Percentiles rank a stretch among this genome's conserved stretches.
Conservation (phyloP, 2,888 invertebrate genomes). For the Lycia hirtaria region DNA sequence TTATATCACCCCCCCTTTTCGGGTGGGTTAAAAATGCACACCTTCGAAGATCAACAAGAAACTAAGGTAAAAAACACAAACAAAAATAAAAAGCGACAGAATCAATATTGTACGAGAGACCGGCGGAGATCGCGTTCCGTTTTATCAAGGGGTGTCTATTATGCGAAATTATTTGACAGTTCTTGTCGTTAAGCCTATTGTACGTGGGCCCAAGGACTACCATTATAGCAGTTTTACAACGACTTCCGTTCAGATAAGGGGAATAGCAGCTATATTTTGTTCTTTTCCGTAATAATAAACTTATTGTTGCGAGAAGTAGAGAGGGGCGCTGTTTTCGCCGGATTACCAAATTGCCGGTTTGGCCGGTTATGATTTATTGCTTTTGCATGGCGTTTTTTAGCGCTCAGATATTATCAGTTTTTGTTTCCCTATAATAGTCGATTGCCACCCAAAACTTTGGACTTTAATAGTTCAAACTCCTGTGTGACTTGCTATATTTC, state of each 20-base stretch:
- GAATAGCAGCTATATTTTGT: constrained; percentile 19
- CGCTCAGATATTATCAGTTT: too few relatives aligned
- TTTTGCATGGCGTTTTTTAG: too few relatives aligned
- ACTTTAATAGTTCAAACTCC: too few relatives aligned
- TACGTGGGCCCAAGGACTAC: constrained; percentile 21
- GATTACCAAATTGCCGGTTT: constrained; percentile 1
- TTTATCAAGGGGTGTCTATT: constrained; percentile 31
- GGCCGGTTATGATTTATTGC: neutral
- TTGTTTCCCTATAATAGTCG: too few relatives aligned
- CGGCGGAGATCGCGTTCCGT: constrained; percentile 22
- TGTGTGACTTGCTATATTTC: too few relatives aligned
- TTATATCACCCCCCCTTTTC: too few relatives aligned
- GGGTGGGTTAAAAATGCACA: too few relatives aligned
- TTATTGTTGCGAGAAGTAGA: constrained; percentile 19
- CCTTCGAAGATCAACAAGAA: neutral
- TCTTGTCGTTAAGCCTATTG: constrained; percentile 31
- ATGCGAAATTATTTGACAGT: constrained; percentile 34
- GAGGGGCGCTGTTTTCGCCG: neutral
- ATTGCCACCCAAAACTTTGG: too few relatives aligned
- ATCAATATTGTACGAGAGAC: constrained; percentile 25
- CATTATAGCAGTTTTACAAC: constrained; percentile 34
- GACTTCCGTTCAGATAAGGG: constrained; percentile 24
- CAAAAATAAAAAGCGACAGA: constrained; percentile 9
- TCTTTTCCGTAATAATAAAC: constrained; percentile 20
- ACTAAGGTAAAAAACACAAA: neutral